Evolutionary conservation across 2,888 invertebrate species (phyloP).

Genomic region (Sarcophaga caerulescens): DNA sequence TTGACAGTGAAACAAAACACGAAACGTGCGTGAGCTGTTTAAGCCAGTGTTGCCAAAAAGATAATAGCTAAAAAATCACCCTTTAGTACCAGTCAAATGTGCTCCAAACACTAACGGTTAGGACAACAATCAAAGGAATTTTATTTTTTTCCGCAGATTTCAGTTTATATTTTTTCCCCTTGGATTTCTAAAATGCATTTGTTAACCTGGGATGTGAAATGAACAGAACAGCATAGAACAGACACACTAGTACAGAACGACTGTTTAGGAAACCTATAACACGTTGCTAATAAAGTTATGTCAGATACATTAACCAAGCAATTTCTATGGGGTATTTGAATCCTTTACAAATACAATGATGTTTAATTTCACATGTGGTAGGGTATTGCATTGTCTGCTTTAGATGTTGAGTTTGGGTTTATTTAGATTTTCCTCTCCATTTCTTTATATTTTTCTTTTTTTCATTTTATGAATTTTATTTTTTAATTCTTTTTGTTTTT

Average conservation of each 20-base stretch:
- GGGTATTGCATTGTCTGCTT: no score
- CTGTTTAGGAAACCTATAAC: neutral
- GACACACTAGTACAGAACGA: neutral
- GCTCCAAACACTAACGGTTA: neutral
- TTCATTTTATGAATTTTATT: conserved; percentile 2
- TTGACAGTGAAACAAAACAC: no score
- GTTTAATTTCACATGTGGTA: no score
- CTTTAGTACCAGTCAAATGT: neutral
- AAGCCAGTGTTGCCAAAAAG: no score
- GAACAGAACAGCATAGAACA: neutral
- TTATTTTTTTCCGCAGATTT: neutral
- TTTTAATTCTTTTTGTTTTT: conserved; percentile 11
- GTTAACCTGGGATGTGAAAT: neutral
- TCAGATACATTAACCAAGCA: no score
- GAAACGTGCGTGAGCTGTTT: no score
- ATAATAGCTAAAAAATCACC: no score
- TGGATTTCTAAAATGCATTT: neutral
- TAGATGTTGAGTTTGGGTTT: no score
- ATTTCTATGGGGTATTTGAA: no score
- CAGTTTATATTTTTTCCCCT: neutral
- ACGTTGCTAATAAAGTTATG: neutral
- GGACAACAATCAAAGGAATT: neutral
- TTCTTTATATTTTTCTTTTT: no score
- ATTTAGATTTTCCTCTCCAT: no score
- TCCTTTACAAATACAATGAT: no score